These are phyloP conservation scores for Amphipoea lucens DNA, from an alignment of 2,888 invertebrate species.

Conservation along the genomic window DNA sequence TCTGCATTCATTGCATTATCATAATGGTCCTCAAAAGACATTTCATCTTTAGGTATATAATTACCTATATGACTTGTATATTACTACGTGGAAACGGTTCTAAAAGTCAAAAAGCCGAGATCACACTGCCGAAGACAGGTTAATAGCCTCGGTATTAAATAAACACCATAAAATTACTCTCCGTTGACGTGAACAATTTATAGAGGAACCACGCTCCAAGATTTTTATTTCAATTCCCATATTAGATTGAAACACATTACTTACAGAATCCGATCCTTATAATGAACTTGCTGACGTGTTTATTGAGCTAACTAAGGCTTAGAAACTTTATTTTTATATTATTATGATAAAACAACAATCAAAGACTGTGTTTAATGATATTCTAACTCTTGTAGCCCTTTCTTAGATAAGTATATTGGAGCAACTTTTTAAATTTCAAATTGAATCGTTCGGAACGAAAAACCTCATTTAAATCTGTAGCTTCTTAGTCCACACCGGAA, in stretches of 20 bases:
- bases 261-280: constrained; percentile 33
- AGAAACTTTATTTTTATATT: constrained; percentile 23
- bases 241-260: constrained; percentile 27
- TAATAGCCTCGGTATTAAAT: constrained; percentile 23
- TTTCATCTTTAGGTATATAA: not conserved
- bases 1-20: not conserved
- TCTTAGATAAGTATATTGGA: not conserved
- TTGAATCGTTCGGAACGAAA: too few relatives aligned
- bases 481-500: not conserved
- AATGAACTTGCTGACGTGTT: constrained; percentile 39
- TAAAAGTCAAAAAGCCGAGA: not conserved
- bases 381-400: constrained; percentile 1
- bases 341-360: constrained; percentile 14
- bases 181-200: constrained; percentile 35
- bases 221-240: constrained; percentile 29
- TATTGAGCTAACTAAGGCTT: constrained; percentile 14
- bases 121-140: constrained; percentile 10
- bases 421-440: not conserved
- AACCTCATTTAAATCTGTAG: not conserved
- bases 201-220: constrained; percentile 21
- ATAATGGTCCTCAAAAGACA: not conserved
- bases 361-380: not conserved
- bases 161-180: constrained; percentile 42
- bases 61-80: not conserved
- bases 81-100: not conserved